phyloP scores from a whole-genome alignment of 2,797 vertebrate genomes.

The Emys orbicularis region DNA sequence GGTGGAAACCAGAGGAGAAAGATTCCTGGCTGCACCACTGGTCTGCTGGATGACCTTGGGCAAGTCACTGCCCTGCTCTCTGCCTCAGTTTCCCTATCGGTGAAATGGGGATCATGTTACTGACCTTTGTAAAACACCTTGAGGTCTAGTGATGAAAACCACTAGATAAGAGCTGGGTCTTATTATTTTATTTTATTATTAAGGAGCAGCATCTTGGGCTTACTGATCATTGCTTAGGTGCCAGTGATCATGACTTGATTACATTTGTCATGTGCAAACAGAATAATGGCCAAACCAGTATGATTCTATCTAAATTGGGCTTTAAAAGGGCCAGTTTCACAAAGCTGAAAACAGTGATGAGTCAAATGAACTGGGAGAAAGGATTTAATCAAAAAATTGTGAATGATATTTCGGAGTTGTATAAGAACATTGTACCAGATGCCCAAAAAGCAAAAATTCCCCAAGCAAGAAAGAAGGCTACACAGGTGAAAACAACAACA shows the following conservation, averaged over 20 bases:
- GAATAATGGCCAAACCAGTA: background rate
- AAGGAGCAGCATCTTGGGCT: background rate
- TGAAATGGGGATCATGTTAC: background rate
- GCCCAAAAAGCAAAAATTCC: background rate
- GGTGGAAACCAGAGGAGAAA: background rate
- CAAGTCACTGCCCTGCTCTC: background rate
- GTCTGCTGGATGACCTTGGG: background rate
- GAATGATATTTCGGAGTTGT: background rate
- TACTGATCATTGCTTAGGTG: background rate
- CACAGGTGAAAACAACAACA: background rate
- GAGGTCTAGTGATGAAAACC: background rate
- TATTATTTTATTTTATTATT: background rate
- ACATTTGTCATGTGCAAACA: background rate
- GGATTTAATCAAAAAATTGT: background rate
- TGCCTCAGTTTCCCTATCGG: background rate
- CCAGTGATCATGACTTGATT: background rate
- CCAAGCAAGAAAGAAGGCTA: background rate
- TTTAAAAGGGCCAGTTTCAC: background rate
- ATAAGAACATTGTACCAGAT: background rate
- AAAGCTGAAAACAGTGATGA: background rate
- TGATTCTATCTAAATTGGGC: background rate
- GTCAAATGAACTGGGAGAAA: background rate
- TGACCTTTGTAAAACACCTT: background rate
- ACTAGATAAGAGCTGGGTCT: background rate
- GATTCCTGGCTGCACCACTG: background rate